Base-by-base conservation (phyloP, 2,888 invertebrate species). In the Neoscelio sp. region DNA sequence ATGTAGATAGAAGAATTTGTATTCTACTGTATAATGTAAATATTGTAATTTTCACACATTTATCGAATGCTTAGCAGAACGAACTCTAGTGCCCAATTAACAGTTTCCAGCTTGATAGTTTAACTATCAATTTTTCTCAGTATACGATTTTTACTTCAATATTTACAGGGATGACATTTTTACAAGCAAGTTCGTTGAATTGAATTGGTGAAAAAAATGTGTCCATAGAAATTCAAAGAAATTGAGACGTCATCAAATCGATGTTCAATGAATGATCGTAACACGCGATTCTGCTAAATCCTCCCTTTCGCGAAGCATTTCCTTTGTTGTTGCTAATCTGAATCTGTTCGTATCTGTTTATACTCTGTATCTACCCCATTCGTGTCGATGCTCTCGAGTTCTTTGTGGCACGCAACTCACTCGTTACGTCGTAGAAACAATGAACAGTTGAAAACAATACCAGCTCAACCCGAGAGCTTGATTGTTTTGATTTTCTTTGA, bases 401-500 rank as follows among this genome's bases (percentile, higher is more conserved):
- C 75, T 58, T 54, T 52, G 58, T 28, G 58, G 58, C 87, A 87
- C 86, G 86, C 87, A 83, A 87, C 81, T 76, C 81, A 82, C 85
- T 86, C 87, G 83, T 87, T 87, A 86, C 79, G 71, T 67, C 62
- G 77, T 68, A 74, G 71, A 81, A 83, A 87, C 86, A 86, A 86
- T 86, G 82, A 75, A 81, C 82, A 82, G 78, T 81, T 76, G 83
- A 82, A 85, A 85, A 85, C 85, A 86, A 85, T 86, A 78, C 79
- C 30, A 54, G 33, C 56, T 58, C 54, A 40, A 26, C 71, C 68
- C 56, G 62, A 68, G 70, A 52, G 70, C 65, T 81, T 77, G 74
- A 76, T 81, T 81, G 78, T 76, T 79, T 67, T 73, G 60, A 73
- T 75, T 79, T 76, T 67, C 70, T 46, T 67, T 52, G 2, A 54